Percentiles rank a stretch among this genome's conserved stretches.
Evolutionary conservation across 1,140 invertebrate species (phyloP).

Genomic region (Tribolium castaneum): DNA sequence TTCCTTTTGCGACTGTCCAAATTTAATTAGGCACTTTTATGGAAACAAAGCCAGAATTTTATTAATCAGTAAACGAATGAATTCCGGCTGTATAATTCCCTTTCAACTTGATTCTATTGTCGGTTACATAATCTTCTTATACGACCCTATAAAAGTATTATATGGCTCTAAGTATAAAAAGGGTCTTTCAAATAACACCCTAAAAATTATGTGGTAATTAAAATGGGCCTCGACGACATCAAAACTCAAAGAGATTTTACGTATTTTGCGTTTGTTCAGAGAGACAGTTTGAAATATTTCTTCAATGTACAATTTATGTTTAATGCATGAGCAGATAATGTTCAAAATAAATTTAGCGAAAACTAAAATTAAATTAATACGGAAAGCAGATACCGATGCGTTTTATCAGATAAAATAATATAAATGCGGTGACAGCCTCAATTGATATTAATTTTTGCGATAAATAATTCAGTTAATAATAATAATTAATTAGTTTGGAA

Average conservation of each 20-base stretch:
- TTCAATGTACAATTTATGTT: background rate
- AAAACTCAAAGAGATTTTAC: background rate
- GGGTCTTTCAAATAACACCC: constrained; percentile 18
- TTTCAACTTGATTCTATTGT: constrained; percentile 23
- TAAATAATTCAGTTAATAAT: background rate
- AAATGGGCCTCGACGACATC: background rate
- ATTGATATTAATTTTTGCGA: background rate
- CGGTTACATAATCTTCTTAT: constrained; percentile 24
- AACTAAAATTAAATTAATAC: constrained; percentile 5
- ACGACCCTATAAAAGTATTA: constrained; percentile 28
- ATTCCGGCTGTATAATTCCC: background rate
- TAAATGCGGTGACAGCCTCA: background rate
- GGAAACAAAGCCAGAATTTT: background rate
- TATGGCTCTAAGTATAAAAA: constrained; percentile 18
- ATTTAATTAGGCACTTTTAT: background rate
- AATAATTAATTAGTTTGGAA: background rate
- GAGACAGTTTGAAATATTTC: background rate
- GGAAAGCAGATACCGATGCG: background rate
- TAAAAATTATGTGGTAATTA: constrained; percentile 34
- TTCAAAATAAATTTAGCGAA: background rate
- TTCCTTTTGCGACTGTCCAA: background rate
- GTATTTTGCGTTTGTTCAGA: background rate
- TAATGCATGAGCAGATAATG: background rate
- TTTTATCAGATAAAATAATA: background rate
- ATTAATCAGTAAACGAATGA: background rate